Conservation (phyloP, 1,140 invertebrate species). For the Delia radicum region DNA sequence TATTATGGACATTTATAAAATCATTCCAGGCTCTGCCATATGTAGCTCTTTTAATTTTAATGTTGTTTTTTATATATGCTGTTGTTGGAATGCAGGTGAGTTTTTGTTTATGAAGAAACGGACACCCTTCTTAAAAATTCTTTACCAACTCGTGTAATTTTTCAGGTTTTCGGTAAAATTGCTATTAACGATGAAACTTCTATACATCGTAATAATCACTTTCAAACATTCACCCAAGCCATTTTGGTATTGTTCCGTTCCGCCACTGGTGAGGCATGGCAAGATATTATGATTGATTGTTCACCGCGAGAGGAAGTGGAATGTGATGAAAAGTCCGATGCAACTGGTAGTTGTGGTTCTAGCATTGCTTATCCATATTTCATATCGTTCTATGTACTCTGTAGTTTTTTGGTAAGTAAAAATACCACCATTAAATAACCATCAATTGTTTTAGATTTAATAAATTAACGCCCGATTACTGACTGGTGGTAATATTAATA, state of each 20-base stretch:
- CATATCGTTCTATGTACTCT: constrained; percentile 98
- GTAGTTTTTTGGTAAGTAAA: constrained; percentile 96
- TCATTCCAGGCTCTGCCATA: constrained; percentile 99
- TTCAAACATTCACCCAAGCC: constrained; percentile 97
- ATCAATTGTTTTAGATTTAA: no score
- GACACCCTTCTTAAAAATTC: no score
- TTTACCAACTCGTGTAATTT: no score
- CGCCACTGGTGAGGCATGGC: constrained; percentile 97
- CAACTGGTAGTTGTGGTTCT: constrained; percentile 76
- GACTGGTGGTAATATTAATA: no score
- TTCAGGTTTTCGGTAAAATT: constrained; percentile 95
- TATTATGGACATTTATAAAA: constrained; percentile 99
- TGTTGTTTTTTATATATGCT: constrained; percentile 99
- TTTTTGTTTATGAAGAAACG: no score
- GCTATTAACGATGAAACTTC: constrained; percentile 75
- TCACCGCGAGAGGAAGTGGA: constrained; percentile 67
- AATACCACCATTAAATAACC: no score
- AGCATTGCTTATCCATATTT: constrained; percentile 97
- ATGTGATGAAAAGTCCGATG: constrained; percentile 74
- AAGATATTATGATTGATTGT: constrained; percentile 97
- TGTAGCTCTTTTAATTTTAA: constrained; percentile 95
- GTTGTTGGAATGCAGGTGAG: constrained; percentile 99
- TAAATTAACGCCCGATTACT: no score
- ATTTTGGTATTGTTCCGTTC: constrained; percentile 95
- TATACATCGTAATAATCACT: constrained; percentile 97